A percentile compares a stretch with the other conserved stretches of the same genome.
These are phyloP conservation scores for Prochilodus magdalenae DNA, from an alignment of 2,113 vertebrate species.

Conservation along the genomic window DNA sequence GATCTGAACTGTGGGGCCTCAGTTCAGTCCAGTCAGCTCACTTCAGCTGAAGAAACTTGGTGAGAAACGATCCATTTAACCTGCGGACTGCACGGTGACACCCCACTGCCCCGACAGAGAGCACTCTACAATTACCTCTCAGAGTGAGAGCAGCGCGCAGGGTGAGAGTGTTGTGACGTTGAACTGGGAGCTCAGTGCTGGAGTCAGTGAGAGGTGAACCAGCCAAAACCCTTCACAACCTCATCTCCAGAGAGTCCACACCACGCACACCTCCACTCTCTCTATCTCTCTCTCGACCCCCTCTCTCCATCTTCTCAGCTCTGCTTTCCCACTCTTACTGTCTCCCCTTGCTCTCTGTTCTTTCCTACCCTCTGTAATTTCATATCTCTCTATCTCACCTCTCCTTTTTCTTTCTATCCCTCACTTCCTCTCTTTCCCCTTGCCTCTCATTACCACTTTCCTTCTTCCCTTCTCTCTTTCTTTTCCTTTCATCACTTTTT, in stretches of 20 bases:
- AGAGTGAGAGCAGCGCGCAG: conserved; percentile 15
- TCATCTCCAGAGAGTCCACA: conserved; percentile 65
- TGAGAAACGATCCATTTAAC: conserved; percentile 26
- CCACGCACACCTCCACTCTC: conserved; percentile 64
- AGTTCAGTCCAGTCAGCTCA: not conserved
- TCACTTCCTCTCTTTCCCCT: too few relatives aligned
- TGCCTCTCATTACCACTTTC: too few relatives aligned
- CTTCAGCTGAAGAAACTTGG: not conserved
- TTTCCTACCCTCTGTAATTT: too few relatives aligned
- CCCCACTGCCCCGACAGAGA: not conserved
- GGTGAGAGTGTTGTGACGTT: conserved; percentile 45
- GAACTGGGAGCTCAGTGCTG: conserved; percentile 57
- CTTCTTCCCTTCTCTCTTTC: too few relatives aligned
- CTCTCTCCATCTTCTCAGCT: too few relatives aligned
- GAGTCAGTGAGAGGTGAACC: conserved; percentile 78
- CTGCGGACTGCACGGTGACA: conserved; percentile 19
- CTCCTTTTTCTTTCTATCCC: too few relatives aligned
- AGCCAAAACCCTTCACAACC: conserved; percentile 71
- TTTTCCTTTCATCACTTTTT: too few relatives aligned
- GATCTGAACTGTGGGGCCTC: not conserved
- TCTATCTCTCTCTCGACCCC: not conserved
- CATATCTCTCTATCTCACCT: too few relatives aligned
- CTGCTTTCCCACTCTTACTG: conserved; percentile 33
- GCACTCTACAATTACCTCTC: conserved; percentile 26
- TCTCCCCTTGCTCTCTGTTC: too few relatives aligned